Base-by-base conservation (phyloP, 2,797 vertebrate species). In the Lepus oiostolus region DNA sequence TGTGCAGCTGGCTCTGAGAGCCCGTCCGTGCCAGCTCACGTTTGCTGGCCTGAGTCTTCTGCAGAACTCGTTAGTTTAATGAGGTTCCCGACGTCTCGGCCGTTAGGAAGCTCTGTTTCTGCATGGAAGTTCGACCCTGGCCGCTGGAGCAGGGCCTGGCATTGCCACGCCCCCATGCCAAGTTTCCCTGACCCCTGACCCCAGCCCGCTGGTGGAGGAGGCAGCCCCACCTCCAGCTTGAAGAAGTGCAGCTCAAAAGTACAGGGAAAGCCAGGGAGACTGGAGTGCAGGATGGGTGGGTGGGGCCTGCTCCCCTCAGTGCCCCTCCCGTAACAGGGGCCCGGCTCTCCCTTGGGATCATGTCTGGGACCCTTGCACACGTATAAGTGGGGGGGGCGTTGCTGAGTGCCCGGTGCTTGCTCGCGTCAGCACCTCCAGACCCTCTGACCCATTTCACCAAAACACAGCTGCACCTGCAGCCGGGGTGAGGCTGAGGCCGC, bases 1-100 rank as follows among this genome's bases (percentile, higher is more conserved):
- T 6, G 65, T 42, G 42, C 42, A 8, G 42, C 42, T 42, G 24
- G 16, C 4, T 26, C 74, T 63, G 19, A 26, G 35, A 60, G 70
- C 35, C n/a, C 67, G 38, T 26, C 30, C 42, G 28, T 58, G 38
- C 42, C 85, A 1, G 65, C 10, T 65, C 28, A 50, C 19, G 13
- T 92, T 65, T 58, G 63, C 76, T 72, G 76, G 54, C 42, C 75
- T 7, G 0, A 0, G 35, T 74, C 93, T 82, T 86, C 70, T 1
- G 7, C 35, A 90, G 75, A 70, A 50, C 88, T 85, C 77, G 58
- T 89, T 85, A 92, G 92, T 58, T 75, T 86, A 86, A 86, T 79
- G 94, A 93, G 76, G 24, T 82, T 90, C 52, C 94, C 0, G 1
- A 74, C 30, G 21, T 85, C 68, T 71, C 1, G 0, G 30, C 1